A percentile compares a stretch with the other conserved stretches of the same genome.
These are phyloP conservation scores for Ormyrus thymus DNA, from an alignment of 2,888 invertebrate genomes.

Conservation along the genomic window DNA sequence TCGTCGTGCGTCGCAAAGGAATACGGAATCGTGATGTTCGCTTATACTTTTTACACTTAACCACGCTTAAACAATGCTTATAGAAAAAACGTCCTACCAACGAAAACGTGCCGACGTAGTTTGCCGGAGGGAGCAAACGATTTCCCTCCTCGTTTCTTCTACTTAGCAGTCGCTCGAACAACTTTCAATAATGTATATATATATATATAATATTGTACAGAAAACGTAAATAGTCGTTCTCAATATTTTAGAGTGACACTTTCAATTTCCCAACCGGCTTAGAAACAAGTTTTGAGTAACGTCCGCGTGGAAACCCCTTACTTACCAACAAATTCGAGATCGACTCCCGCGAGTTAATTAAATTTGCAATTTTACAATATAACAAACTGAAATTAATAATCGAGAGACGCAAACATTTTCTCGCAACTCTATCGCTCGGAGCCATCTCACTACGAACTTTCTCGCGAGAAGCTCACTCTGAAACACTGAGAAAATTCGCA, in stretches of 20 bases:
- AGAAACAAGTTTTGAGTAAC: too few relatives aligned
- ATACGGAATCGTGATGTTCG: not conserved
- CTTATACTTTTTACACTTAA: not conserved
- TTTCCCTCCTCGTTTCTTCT: constrained; percentile 4
- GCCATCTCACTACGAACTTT: too few relatives aligned
- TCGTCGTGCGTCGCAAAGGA: not conserved
- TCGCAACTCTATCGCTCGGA: too few relatives aligned
- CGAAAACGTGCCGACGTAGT: constrained; percentile 12
- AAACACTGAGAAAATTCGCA: constrained; percentile 9
- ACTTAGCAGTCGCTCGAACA: constrained; percentile 19
- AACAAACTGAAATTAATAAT: too few relatives aligned
- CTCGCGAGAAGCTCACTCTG: too few relatives aligned
- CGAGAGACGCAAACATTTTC: too few relatives aligned
- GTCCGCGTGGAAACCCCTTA: too few relatives aligned
- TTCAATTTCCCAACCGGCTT: too few relatives aligned
- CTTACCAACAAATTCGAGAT: too few relatives aligned
- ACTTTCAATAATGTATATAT: constrained; percentile 41
- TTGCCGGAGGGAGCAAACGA: constrained; percentile 24
- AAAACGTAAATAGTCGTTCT: constrained; percentile 25
- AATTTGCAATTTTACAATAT: too few relatives aligned
- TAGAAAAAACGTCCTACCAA: not conserved
- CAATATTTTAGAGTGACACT: not conserved
- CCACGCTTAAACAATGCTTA: not conserved
- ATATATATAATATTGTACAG: constrained; percentile 4
- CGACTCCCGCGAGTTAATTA: too few relatives aligned